Evolutionary conservation across 1,140 invertebrate genomes (phyloP).

Genomic region (Ridgeia piscesae): DNA sequence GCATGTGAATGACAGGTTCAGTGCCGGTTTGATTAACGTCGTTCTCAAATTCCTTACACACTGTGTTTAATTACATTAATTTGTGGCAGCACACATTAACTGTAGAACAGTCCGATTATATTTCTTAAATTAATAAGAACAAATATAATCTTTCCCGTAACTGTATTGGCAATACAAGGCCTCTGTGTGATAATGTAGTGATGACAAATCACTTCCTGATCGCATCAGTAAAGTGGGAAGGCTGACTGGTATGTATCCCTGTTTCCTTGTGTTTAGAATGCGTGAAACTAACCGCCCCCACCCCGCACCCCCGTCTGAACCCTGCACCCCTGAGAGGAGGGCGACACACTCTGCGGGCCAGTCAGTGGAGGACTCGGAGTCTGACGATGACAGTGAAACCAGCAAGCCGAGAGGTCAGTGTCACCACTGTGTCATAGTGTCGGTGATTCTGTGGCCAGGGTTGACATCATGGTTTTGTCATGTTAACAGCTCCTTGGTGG

Average conservation of each 20-base stretch:
- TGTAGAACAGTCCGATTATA: neutral
- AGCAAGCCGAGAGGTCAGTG: conserved; percentile 54
- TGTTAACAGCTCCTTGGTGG: no score
- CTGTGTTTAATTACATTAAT: no score
- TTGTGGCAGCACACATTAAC: neutral
- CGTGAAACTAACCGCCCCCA: conserved; percentile 11
- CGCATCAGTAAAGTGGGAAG: neutral
- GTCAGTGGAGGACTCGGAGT: conserved; percentile 48
- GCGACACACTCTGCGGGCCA: neutral
- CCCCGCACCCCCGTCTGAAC: neutral
- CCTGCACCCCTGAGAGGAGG: neutral
- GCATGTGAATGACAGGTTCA: no score
- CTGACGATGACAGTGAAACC: conserved; percentile 57
- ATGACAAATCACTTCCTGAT: neutral
- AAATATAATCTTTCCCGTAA: neutral
- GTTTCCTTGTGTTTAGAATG: neutral
- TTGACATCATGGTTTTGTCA: neutral
- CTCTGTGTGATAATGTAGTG: neutral
- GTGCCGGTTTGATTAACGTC: no score
- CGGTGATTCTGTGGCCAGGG: neutral
- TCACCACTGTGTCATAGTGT: no score
- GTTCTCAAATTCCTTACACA: no score
- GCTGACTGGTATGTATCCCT: neutral
- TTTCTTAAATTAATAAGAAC: neutral
- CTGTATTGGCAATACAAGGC: no score